Conservation (phyloP, 2,888 invertebrate species). For the Watsonalla binaria region DNA sequence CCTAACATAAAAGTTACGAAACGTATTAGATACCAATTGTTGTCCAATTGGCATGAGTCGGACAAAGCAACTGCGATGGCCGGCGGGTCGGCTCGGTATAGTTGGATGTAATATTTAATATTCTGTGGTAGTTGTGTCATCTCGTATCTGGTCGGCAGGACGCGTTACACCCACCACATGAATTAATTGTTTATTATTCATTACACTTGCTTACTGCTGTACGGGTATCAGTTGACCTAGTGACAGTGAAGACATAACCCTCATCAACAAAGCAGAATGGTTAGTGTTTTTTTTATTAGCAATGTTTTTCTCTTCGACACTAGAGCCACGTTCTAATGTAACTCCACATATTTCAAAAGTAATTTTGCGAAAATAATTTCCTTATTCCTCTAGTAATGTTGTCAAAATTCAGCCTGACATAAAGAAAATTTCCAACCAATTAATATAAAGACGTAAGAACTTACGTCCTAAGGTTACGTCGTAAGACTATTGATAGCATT, state of each 20-base stretch:
- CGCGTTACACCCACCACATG: conserved; percentile 23
- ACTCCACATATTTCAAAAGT: too few relatives aligned
- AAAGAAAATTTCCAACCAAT: too few relatives aligned
- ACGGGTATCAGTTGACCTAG: conserved; percentile 2
- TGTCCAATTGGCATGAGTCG: conserved; percentile 41
- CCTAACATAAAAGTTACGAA: conserved; percentile 14
- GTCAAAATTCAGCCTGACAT: too few relatives aligned
- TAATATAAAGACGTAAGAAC: too few relatives aligned
- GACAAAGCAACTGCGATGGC: conserved; percentile 28
- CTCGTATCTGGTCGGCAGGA: conserved; percentile 25
- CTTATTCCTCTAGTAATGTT: too few relatives aligned
- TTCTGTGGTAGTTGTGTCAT: conserved; percentile 28
- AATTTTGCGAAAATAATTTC: too few relatives aligned
- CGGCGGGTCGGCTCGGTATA: conserved; percentile 23
- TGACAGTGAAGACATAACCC: conserved; percentile 6
- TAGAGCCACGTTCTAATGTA: too few relatives aligned
- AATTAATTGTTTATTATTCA: conserved; percentile 13
- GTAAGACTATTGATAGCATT: too few relatives aligned
- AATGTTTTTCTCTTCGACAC: background rate
- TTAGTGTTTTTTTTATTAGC: conserved; percentile 22
- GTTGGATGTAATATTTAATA: conserved; percentile 12
- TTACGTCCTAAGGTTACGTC: too few relatives aligned
- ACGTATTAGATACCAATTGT: conserved; percentile 30
- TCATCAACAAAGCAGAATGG: conserved; percentile 17
- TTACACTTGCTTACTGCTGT: conserved; percentile 17